These are phyloP conservation scores for Fopius arisanus DNA, from an alignment of 1,140 invertebrate genomes.

Conservation along the genomic window DNA sequence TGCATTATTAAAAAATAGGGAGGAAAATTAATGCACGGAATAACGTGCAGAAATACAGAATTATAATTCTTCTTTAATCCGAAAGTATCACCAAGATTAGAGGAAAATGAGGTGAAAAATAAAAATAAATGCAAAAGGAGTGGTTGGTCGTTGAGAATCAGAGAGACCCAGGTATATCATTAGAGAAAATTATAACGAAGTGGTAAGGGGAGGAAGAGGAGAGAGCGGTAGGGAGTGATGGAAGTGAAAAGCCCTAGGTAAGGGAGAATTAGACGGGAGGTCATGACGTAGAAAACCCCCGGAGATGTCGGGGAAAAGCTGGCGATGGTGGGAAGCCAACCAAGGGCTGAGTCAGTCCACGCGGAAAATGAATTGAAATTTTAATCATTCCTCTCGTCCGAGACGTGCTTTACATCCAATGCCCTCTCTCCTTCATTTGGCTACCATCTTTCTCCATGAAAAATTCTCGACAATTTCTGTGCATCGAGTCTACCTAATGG, in stretches of 20 bases:
- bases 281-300: conserved; percentile 30
- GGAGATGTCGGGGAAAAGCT: conserved; percentile 24
- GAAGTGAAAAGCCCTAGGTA: not conserved
- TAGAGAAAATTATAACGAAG: conserved; percentile 54
- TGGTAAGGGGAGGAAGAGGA: conserved; percentile 21
- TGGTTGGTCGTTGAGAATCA: conserved; percentile 6
- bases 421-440: conserved; percentile 25
- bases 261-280: conserved; percentile 22
- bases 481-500: conserved; percentile 27
- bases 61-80: too few species aligned
- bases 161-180: conserved; percentile 39
- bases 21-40: too few species aligned
- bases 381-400: conserved; percentile 47
- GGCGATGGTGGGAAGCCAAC: conserved; percentile 31
- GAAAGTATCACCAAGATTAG: too few species aligned
- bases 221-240: not conserved
- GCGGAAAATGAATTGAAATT: conserved; percentile 56
- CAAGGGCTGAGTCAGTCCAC: conserved; percentile 49
- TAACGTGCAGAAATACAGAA: too few species aligned
- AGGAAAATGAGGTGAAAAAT: not conserved
- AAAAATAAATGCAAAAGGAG: not conserved
- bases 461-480: not conserved
- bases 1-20: too few species aligned
- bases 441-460: not conserved
- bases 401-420: conserved; percentile 39